Percentiles rank a stretch among this genome's conserved stretches.
These are phyloP conservation scores for Adela reaumurella DNA, from an alignment of 2,888 invertebrate genomes.

Conservation along the genomic window DNA sequence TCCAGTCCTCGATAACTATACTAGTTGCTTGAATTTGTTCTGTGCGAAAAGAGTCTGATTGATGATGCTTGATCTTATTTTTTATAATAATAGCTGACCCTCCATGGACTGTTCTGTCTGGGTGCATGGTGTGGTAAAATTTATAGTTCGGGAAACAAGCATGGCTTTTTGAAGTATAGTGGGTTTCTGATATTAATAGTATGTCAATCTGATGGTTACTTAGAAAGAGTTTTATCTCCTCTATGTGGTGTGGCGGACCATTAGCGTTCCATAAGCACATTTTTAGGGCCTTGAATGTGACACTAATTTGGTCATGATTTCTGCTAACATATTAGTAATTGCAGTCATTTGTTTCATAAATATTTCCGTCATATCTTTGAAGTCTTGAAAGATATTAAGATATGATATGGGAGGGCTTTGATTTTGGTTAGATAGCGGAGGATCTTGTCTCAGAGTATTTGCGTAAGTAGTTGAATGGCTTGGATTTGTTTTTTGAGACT, in stretches of 20 bases:
- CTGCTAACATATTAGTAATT: conserved; percentile 8
- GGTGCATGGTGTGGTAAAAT: conserved; percentile 18
- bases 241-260: conserved; percentile 8
- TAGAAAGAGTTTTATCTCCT: conserved; percentile 9
- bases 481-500: too few species aligned
- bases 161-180: conserved; percentile 10
- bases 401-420: background rate
- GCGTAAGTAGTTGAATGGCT: conserved; percentile 1
- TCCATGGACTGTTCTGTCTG: conserved; percentile 13
- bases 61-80: conserved; percentile 9
- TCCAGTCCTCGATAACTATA: conserved; percentile 5
- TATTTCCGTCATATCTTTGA: conserved; percentile 4
- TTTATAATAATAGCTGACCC: conserved; percentile 12
- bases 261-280: conserved; percentile 7
- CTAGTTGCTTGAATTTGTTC: conserved; percentile 11
- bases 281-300: conserved; percentile 4
- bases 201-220: conserved; percentile 7
- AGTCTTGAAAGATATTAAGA: conserved; percentile 2
- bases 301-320: conserved; percentile 6
- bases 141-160: conserved; percentile 11
- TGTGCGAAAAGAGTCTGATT: conserved; percentile 4
- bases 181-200: conserved; percentile 11
- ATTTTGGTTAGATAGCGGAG: background rate
- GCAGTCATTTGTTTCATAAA: conserved; percentile 8
- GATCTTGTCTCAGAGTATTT: background rate